Percentiles rank a stretch among this genome's conserved stretches.
Evolutionary conservation across 2,797 vertebrate species (phyloP).

Genomic region (Megalops cyprinoides): DNA sequence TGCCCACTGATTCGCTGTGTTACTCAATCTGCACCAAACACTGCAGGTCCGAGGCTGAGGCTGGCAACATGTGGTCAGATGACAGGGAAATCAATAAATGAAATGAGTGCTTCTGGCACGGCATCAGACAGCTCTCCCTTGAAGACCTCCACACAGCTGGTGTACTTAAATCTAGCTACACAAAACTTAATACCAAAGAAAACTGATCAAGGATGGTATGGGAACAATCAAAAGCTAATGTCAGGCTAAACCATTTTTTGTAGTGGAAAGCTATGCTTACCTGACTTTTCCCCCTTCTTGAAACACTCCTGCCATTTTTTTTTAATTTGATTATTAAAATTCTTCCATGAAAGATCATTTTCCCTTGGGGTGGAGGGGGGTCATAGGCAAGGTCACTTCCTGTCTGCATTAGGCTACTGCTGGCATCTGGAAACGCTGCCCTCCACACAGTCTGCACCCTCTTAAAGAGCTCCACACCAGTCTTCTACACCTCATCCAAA

Average conservation of each 20-base stretch:
- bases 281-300: too few species aligned
- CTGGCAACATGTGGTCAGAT: slow-evolving; percentile 44
- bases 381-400: slow-evolving; percentile 72
- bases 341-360: slow-evolving; percentile 52
- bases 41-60: slow-evolving; percentile 35
- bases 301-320: slow-evolving; percentile 26
- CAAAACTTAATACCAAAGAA: slow-evolving; percentile 46
- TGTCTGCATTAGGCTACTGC: slow-evolving; percentile 55
- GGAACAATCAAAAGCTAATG: slow-evolving; percentile 50
- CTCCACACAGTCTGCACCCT: neutral
- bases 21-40: slow-evolving; percentile 37
- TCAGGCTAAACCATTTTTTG: slow-evolving; percentile 19
- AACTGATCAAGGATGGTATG: slow-evolving; percentile 35
- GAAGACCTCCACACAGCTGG: slow-evolving; percentile 41
- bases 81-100: slow-evolving; percentile 38
- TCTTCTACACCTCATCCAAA: neutral
- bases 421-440: slow-evolving; percentile 25
- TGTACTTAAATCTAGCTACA: slow-evolving; percentile 51
- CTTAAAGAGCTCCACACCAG: neutral
- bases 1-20: slow-evolving; percentile 8
- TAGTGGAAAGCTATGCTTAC: slow-evolving; percentile 19
- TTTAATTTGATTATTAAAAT: slow-evolving; percentile 23
- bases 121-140: slow-evolving; percentile 53
- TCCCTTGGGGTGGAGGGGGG: slow-evolving; percentile 58
- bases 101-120: slow-evolving; percentile 49